These are phyloP conservation scores for Beris chalybata DNA, from an alignment of 2,888 invertebrate genomes.

Conservation along the genomic window DNA sequence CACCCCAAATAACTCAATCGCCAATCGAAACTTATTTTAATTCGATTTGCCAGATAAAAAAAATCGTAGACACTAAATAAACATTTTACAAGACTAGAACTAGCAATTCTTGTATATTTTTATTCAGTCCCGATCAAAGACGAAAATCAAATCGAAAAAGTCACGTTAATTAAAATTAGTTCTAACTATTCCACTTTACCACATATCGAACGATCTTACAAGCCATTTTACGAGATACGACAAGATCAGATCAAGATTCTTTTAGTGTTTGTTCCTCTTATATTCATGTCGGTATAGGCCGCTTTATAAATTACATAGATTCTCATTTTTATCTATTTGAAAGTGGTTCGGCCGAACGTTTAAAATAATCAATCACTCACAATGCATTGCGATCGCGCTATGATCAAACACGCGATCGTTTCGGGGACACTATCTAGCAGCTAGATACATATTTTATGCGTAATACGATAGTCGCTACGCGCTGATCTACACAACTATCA, in stretches of 20 bases:
- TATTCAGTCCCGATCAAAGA: too few species aligned
- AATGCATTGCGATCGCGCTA: background rate
- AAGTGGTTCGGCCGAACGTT: slow-evolving; percentile 5
- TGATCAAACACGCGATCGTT: slow-evolving; percentile 7
- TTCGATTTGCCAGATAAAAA: too few species aligned
- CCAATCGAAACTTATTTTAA: too few species aligned
- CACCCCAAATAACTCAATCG: too few species aligned
- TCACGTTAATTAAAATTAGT: slow-evolving; percentile 32
- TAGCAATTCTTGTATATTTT: too few species aligned
- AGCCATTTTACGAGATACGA: slow-evolving; percentile 34
- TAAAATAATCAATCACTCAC: slow-evolving; percentile 11
- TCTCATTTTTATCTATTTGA: background rate
- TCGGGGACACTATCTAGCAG: slow-evolving; percentile 4
- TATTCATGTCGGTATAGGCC: too few species aligned
- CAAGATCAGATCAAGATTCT: slow-evolving; percentile 31
- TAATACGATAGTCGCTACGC: slow-evolving; percentile 3
- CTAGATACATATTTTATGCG: slow-evolving; percentile 5
- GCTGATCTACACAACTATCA: background rate
- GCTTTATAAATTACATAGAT: background rate
- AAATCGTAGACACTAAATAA: too few species aligned
- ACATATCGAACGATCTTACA: slow-evolving; percentile 34
- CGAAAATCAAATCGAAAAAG: background rate
- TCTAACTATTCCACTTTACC: slow-evolving; percentile 23
- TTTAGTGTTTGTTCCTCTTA: slow-evolving; percentile 17
- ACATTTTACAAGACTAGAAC: too few species aligned